Base-by-base conservation (phyloP, 2,113 vertebrate genomes). In the Mandrillus leucophaeus region DNA sequence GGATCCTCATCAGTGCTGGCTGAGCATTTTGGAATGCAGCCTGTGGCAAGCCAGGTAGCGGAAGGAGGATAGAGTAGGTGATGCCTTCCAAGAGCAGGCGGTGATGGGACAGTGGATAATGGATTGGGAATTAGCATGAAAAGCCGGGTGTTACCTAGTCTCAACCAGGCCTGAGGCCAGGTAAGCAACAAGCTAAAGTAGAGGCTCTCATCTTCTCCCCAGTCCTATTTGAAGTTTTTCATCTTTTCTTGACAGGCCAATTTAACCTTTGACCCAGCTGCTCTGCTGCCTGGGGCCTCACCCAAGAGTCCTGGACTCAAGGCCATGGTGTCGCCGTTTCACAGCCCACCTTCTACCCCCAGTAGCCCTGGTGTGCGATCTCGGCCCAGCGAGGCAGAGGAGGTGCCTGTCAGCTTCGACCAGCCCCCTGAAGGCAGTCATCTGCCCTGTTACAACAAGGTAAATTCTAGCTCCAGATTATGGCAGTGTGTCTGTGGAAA, bases 251-350 rank as follows among this genome's bases (percentile, higher is more conserved):
- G n/a, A 79, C 98, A 99, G 99, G 99, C 99, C 95, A 99, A 98
- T 72, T 97, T 99, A 91, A 98, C 97, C 98, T 98, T 99, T 68
- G 96, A 98, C 88, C 99, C 99, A n/a, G 95, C 98, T 13, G 98
- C 98, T 68, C 97, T 99, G 80, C 96, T 99, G 66, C 99, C 99
- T 0, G 99, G 99, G 38, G 98, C 95, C 55, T 99, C 98, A 9
- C 99, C 99, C 85, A 99, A 98, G 96, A 99, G 99, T 76, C 99
- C 99, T 0, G 99, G 99, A 32, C 38, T 99, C 80, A 99, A 99
- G 96, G 81, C 76, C 27, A 68, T 96, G 97, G 97, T 98, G 45
- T 99, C 98, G 2, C 99, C 99, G 0, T 99, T 99, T 96, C 95
- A 97, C 75, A 99, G 99, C 0, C 99, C 99, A 1, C 98, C 99